A percentile compares a stretch with the other conserved stretches of the same genome.
Evolutionary conservation across 2,888 invertebrate genomes (phyloP).

Genomic region (Stramonita haemastoma): DNA sequence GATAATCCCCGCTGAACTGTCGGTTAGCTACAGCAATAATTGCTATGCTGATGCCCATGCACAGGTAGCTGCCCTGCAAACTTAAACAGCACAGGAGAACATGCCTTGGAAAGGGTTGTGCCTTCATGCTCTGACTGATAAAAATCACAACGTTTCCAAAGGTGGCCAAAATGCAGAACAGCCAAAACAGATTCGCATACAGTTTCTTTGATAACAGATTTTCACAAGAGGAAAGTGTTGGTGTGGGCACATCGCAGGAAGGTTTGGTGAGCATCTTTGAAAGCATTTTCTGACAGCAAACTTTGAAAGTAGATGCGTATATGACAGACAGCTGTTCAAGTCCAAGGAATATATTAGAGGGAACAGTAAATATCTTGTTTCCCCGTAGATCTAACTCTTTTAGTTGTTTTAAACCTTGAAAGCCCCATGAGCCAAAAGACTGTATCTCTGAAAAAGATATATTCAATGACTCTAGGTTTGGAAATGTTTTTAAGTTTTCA

Average conservation of each 20-base stretch:
- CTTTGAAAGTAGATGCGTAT: neutral
- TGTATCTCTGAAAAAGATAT: neutral
- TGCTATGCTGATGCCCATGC: conserved; percentile 40
- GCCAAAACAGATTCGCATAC: neutral
- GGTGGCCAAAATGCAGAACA: neutral
- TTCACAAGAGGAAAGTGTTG: neutral
- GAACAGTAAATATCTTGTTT: neutral
- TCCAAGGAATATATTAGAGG: neutral
- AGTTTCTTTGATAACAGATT: neutral
- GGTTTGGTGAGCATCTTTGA: neutral
- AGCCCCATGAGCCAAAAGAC: neutral
- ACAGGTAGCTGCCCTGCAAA: conserved; percentile 8
- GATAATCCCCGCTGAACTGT: conserved; percentile 34
- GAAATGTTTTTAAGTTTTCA: neutral
- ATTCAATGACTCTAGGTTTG: neutral
- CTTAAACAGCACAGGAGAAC: conserved; percentile 31
- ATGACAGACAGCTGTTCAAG: neutral
- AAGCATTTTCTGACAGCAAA: neutral
- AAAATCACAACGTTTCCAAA: neutral
- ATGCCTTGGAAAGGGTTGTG: conserved; percentile 27
- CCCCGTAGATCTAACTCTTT: neutral
- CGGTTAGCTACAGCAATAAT: conserved; percentile 42
- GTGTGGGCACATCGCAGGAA: neutral
- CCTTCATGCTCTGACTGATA: neutral
- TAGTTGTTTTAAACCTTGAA: neutral